phyloP scores from a whole-genome alignment of 2,797 vertebrate genomes.

The Semotilus atromaculatus region DNA sequence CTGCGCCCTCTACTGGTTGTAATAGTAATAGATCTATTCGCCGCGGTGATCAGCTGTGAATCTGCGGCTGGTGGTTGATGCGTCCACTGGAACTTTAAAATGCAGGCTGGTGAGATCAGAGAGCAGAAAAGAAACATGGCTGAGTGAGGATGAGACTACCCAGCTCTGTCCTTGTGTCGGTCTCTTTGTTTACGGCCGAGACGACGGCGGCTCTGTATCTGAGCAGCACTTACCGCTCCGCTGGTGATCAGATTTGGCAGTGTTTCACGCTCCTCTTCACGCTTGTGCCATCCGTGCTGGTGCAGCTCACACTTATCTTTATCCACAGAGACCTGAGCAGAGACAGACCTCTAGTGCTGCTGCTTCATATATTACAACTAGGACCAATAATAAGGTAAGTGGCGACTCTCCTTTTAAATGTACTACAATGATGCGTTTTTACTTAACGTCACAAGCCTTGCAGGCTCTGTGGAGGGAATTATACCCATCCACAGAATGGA shows the following conservation, averaged over 20 bases:
- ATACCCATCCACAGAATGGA: not conserved
- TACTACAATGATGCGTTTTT: not conserved
- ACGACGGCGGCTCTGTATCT: slow-evolving; percentile 89
- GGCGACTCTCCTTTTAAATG: not conserved
- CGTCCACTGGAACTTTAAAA: slow-evolving; percentile 22
- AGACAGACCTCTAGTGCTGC: slow-evolving; percentile 91
- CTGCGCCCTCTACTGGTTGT: slow-evolving; percentile 65
- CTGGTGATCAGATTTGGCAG: slow-evolving; percentile 92
- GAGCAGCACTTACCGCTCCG: slow-evolving; percentile 88
- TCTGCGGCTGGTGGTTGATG: slow-evolving; percentile 2
- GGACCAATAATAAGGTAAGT: slow-evolving; percentile 91
- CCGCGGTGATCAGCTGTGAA: slow-evolving; percentile 34
- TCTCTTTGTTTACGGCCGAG: slow-evolving; percentile 92
- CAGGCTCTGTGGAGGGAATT: not conserved
- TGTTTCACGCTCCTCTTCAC: slow-evolving; percentile 92
- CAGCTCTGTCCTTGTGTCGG: slow-evolving; percentile 90
- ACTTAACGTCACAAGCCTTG: not conserved
- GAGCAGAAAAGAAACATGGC: slow-evolving; percentile 68
- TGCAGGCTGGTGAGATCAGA: slow-evolving; percentile 59
- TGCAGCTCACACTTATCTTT: slow-evolving; percentile 95
- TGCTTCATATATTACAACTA: slow-evolving; percentile 94
- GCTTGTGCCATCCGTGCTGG: slow-evolving; percentile 88
- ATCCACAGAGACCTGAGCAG: slow-evolving; percentile 94
- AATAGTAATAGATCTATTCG: slow-evolving; percentile 25
- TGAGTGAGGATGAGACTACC: slow-evolving; percentile 91